These are phyloP conservation scores for Eupeodes latifasciatus DNA, from an alignment of 2,888 invertebrate species.

Conservation along the genomic window DNA sequence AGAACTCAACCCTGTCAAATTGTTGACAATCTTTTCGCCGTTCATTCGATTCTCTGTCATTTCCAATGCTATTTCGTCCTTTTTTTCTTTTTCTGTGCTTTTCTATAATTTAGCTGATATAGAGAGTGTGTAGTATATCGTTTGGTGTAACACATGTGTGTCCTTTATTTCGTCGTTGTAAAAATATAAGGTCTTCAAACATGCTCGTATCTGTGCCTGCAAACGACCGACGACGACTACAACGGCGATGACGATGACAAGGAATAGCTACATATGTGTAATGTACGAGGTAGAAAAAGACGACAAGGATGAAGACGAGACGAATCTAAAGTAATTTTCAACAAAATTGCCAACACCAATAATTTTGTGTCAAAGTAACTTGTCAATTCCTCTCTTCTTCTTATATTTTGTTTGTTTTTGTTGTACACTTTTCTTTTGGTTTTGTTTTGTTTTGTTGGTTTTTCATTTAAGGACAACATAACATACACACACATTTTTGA, in stretches of 20 bases:
- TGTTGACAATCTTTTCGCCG: constrained; percentile 73
- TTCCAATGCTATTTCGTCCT: constrained; percentile 48
- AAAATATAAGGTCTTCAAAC: constrained; percentile 3
- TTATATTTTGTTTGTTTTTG: not conserved
- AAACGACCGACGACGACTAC: not conserved
- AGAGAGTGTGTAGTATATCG: constrained; percentile 24
- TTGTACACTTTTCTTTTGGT: not conserved
- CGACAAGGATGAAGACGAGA: constrained; percentile 29
- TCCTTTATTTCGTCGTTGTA: constrained; percentile 43
- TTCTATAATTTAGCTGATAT: constrained; percentile 66
- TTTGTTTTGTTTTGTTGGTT: not conserved
- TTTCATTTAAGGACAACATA: not conserved
- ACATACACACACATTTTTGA: not conserved
- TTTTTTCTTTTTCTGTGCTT: constrained; percentile 5
- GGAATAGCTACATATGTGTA: not conserved
- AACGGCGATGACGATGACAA: not conserved
- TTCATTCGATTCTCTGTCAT: constrained; percentile 66
- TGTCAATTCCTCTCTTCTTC: constrained; percentile 42
- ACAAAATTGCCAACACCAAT: constrained; percentile 70
- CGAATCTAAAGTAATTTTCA: constrained; percentile 63
- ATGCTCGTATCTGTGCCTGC: not conserved
- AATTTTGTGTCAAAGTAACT: constrained; percentile 70
- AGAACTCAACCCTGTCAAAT: constrained; percentile 55
- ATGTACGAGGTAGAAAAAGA: not conserved
- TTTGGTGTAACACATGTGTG: constrained; percentile 57